These are phyloP conservation scores for Punctoribates punctum DNA, from an alignment of 2,888 invertebrate genomes.

Conservation along the genomic window DNA sequence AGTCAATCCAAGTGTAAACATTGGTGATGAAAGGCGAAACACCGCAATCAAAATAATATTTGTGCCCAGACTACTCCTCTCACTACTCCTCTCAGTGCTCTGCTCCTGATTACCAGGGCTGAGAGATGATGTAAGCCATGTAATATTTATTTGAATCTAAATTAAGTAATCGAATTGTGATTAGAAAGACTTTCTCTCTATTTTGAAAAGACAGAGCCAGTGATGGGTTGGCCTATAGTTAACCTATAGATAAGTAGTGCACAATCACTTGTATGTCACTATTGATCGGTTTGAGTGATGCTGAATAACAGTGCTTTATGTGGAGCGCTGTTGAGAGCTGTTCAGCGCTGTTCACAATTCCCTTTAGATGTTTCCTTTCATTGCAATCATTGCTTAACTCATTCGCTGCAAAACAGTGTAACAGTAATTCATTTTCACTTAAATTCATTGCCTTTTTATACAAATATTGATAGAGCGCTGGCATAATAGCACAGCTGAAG, in stretches of 20 bases:
- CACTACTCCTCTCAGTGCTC: not conserved
- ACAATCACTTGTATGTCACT: slow-evolving; percentile 7
- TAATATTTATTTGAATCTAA: slow-evolving; percentile 12
- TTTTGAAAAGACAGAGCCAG: not conserved
- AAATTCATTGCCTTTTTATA: slow-evolving; percentile 32
- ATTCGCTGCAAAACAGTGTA: slow-evolving; percentile 20
- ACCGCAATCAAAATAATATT: slow-evolving; percentile 21
- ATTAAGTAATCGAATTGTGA: slow-evolving; percentile 19
- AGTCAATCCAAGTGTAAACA: slow-evolving; percentile 30
- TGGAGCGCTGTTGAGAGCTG: too few species aligned
- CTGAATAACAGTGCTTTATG: slow-evolving; percentile 3
- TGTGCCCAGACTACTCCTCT: not conserved
- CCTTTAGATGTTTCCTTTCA: slow-evolving; percentile 13
- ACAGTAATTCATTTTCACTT: slow-evolving; percentile 32
- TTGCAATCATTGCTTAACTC: slow-evolving; percentile 25
- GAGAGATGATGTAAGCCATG: slow-evolving; percentile 7
- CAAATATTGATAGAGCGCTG: slow-evolving; percentile 27
- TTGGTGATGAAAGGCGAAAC: slow-evolving; percentile 36
- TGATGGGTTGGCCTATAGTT: slow-evolving; percentile 6
- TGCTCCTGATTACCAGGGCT: not conserved
- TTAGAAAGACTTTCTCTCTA: not conserved
- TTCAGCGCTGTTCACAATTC: too few species aligned
- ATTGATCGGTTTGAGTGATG: slow-evolving; percentile 11
- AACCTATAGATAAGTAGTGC: slow-evolving; percentile 28
- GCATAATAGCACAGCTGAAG: not conserved